Base-by-base conservation (phyloP, 2,113 vertebrate genomes). In the Phyllostomus hastatus region DNA sequence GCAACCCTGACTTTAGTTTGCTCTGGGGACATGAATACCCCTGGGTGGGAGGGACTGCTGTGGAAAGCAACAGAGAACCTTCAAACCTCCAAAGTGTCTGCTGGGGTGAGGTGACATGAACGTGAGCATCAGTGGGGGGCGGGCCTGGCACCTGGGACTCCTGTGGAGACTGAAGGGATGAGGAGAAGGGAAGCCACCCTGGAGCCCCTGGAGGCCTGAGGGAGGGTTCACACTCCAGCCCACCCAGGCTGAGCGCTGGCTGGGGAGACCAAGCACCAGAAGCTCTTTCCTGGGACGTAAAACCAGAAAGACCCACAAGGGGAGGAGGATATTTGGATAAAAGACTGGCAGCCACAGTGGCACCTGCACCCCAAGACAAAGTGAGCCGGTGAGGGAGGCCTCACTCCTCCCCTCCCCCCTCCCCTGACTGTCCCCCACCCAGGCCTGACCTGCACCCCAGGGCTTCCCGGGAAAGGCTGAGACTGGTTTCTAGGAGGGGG, bases 401-500 rank as follows among this genome's bases (percentile, higher is more conserved):
- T 38, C 3, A 0, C 43, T 28, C 64, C 76, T 73, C 38, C 31
- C 12, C 59, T 28, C 33, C 46, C 2, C 14, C n/a, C 24, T 1
- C n/a, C 66, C 17, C 66, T 10, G 1, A 28, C 79, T 10, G 26
- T 4, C 22, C 79, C 70, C 22, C 2, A 15, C 7, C 26, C 41
- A 22, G 75, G 73, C 59, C 83, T 88, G 50, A 70, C 46, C 24
- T 0, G 0, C 57, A 67, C 67, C 95, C 88, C 87, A 75, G 70
- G 43, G 72, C 79, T 8, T 3, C 95, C 33, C 0, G 26, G 0
- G 94, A 93, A 94, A 95, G 0, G 0, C 4, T 16, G 66, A 73
- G 73, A 84, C 84, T 97, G 93, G 94, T 91, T 93, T 96, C 73
- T 50, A 89, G 94, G 70, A 79, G 48, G 57, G 14, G 17, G 88